These are phyloP conservation scores for Lasioglossum morio DNA, from an alignment of 2,888 invertebrate genomes.

Conservation along the genomic window DNA sequence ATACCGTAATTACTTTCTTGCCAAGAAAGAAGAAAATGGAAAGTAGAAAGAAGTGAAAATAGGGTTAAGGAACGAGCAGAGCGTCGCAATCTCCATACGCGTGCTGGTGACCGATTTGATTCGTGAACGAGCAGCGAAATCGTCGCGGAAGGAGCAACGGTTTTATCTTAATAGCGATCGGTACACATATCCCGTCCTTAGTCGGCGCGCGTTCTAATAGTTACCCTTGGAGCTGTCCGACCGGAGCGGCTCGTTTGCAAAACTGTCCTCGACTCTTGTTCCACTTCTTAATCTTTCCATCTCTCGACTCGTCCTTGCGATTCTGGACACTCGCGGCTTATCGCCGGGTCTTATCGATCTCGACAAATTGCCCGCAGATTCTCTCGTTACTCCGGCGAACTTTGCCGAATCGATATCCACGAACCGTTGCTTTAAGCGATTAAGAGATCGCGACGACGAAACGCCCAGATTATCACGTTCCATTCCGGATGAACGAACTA, in stretches of 20 bases:
- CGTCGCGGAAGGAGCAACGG: constrained; percentile 29
- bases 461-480: background rate
- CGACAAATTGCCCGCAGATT: constrained; percentile 38
- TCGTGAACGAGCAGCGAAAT: constrained; percentile 28
- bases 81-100: background rate
- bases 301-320: constrained; percentile 53
- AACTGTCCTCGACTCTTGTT: constrained; percentile 45
- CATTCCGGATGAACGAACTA: background rate
- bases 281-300: constrained; percentile 55
- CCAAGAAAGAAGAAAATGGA: background rate
- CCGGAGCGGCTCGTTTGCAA: constrained; percentile 23
- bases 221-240: constrained; percentile 31
- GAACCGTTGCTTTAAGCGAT: background rate
- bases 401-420: constrained; percentile 21
- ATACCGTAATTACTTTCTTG: no score
- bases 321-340: constrained; percentile 44
- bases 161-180: constrained; percentile 47
- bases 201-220: constrained; percentile 8
- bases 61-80: background rate
- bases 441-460: background rate
- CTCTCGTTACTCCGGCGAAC: background rate
- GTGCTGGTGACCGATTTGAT: constrained; percentile 19
- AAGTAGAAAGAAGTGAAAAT: background rate
- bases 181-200: background rate
- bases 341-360: constrained; percentile 36